Evolutionary conservation across 1,140 invertebrate species (phyloP), one percentile per base, ranked within the genome.

Genomic region (Eupristina koningsbergeri): DNA sequence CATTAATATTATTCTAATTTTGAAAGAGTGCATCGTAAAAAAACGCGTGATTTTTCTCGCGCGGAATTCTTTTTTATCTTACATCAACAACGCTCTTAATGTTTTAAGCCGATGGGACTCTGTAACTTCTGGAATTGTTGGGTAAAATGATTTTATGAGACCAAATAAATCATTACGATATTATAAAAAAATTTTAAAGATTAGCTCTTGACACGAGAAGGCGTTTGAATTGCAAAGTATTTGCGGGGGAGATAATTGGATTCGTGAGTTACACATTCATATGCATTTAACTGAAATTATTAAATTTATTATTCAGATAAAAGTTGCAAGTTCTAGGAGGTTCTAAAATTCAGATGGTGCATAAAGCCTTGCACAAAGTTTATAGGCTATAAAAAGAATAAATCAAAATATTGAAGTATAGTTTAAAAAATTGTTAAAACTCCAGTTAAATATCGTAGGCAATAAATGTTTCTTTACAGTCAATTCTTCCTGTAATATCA

Each of bases 161-260:
- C 26, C 1, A 3, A 11, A 50, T 61, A 76, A 76, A 76, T 76
- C 74, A n/a, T 47, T 22, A 63, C 15, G 39, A 64, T 26, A 8
- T 15, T 39, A 13, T 58, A 9, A 45, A 77, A 50, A 80, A 64
- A 64, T 63, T 74, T 41, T 29, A 67, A 84, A 47, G 22, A 26
- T 85, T 74, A 75, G 34, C 50, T 41, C 34, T 19, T 7, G 36
- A 7, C 58, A 47, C 17, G 47, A 36, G 67, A 75, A 84, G 75
- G 69, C 39, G 77, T 75, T 75, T 74, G 77, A 80, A 78, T 84
- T 74, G 78, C 74, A 73, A 84, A 84, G 26, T 36, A 80, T 47
- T n/a, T n/a, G 79, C 75, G 50, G 63, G 79, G 19, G 69, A 76
- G 83, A 80, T 81, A 85, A 81, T 85, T 77, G 63, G 45, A 77